Evolutionary conservation across 2,797 vertebrate species (phyloP).

Genomic region (Pseudopleuronectes americanus): DNA sequence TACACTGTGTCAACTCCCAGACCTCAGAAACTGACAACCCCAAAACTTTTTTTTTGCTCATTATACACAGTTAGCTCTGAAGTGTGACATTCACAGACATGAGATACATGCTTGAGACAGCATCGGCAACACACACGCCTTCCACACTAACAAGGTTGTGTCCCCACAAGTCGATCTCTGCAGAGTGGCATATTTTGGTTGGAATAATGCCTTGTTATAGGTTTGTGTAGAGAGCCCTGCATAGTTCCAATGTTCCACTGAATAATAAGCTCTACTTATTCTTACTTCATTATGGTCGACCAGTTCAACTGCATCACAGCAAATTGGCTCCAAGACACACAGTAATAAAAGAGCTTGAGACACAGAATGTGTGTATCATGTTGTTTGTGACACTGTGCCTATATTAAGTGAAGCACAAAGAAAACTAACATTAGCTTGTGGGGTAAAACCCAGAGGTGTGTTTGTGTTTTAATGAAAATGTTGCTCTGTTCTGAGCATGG

Average conservation of each 20-base stretch:
- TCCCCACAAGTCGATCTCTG: conserved; percentile 46
- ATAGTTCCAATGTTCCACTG: conserved; percentile 39
- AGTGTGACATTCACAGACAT: conserved; percentile 62
- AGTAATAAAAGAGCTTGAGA: conserved; percentile 50
- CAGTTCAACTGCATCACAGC: conserved; percentile 49
- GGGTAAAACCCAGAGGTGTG: conserved; percentile 16
- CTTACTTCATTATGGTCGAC: conserved; percentile 69
- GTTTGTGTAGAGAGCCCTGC: conserved; percentile 38
- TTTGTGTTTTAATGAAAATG: conserved; percentile 25
- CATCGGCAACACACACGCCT: neutral
- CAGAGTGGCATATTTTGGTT: conserved; percentile 61
- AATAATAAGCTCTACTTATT: conserved; percentile 75
- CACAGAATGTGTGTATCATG: conserved; percentile 11
- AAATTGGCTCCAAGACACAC: conserved; percentile 66
- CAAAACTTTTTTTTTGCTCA: conserved; percentile 50
- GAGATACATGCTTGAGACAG: conserved; percentile 46
- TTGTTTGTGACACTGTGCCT: conserved; percentile 8
- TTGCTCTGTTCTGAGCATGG: conserved; percentile 11
- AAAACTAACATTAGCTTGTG: conserved; percentile 12
- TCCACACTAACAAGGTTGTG: conserved; percentile 60
- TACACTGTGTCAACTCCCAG: conserved; percentile 18
- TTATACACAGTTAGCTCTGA: conserved; percentile 62
- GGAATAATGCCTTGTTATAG: conserved; percentile 49
- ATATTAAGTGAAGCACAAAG: conserved; percentile 17
- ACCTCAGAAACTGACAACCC: conserved; percentile 1